These are phyloP conservation scores for Bimastos eiseni DNA, from an alignment of 2,888 invertebrate genomes.

Conservation along the genomic window DNA sequence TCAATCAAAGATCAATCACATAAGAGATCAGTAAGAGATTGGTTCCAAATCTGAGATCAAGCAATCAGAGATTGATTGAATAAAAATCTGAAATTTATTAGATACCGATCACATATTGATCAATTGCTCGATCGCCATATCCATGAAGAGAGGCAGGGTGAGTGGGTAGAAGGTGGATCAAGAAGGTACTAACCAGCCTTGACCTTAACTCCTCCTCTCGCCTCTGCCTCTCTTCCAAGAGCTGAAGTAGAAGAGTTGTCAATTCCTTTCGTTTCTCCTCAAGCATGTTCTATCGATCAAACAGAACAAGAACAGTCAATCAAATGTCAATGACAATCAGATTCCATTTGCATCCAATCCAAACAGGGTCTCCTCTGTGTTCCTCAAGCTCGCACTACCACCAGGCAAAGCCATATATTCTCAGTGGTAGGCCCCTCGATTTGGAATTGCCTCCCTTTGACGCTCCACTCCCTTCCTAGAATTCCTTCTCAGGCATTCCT, in stretches of 20 bases:
- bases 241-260: slow-evolving; percentile 54
- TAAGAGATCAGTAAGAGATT: background rate
- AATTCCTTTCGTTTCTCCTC: slow-evolving; percentile 56
- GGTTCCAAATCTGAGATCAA: background rate
- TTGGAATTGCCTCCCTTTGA: no score
- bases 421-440: no score
- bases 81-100: background rate
- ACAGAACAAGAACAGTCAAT: background rate
- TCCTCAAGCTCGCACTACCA: no score
- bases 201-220: slow-evolving; percentile 55
- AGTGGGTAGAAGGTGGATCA: background rate
- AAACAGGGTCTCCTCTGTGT: no score
- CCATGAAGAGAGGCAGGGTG: background rate
- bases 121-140: background rate
- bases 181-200: slow-evolving; percentile 50
- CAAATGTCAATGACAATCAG: background rate
- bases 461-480: no score
- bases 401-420: no score
- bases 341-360: background rate
- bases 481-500: no score
- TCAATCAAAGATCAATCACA: background rate
- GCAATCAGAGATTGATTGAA: background rate
- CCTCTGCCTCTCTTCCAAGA: slow-evolving; percentile 54
- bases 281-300: slow-evolving; percentile 46
- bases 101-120: background rate